Percentiles rank a stretch among this genome's conserved stretches.
Evolutionary conservation across 2,888 invertebrate species (phyloP).

Genomic region (Aleiodes leptofemur): DNA sequence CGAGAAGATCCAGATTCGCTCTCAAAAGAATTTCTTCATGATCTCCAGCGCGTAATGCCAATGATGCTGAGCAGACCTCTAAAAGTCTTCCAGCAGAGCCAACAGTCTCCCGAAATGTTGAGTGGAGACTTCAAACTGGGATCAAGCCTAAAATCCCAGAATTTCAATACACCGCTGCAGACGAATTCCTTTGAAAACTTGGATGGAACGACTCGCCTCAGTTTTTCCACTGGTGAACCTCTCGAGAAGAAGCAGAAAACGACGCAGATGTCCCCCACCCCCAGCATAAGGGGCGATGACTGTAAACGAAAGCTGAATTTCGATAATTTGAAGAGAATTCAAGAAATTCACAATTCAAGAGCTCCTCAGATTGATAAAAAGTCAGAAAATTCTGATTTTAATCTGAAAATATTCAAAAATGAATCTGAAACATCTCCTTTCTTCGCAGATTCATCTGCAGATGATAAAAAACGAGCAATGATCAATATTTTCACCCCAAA

Average conservation of each 20-base stretch:
- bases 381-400: not conserved
- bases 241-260: conserved; percentile 19
- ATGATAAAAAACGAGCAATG: not conserved
- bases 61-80: conserved; percentile 55
- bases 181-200: not conserved
- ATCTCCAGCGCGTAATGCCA: conserved; percentile 54
- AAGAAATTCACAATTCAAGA: conserved; percentile 25
- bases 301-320: conserved; percentile 9
- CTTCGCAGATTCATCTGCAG: not conserved
- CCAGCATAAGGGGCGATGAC: conserved; percentile 41
- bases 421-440: not conserved
- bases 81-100: not conserved
- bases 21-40: conserved; percentile 56
- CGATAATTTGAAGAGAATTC: conserved; percentile 30
- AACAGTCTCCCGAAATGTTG: not conserved
- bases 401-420: not conserved
- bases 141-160: not conserved
- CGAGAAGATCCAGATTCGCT: conserved; percentile 43
- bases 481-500: not conserved
- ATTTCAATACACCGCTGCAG: not conserved
- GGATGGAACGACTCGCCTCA: conserved; percentile 42
- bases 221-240: conserved; percentile 34
- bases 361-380: not conserved
- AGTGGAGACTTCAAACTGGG: too few species aligned
- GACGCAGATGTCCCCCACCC: conserved; percentile 53